Conservation (phyloP, 1,140 invertebrate species). For the Ganaspis sp. region DNA sequence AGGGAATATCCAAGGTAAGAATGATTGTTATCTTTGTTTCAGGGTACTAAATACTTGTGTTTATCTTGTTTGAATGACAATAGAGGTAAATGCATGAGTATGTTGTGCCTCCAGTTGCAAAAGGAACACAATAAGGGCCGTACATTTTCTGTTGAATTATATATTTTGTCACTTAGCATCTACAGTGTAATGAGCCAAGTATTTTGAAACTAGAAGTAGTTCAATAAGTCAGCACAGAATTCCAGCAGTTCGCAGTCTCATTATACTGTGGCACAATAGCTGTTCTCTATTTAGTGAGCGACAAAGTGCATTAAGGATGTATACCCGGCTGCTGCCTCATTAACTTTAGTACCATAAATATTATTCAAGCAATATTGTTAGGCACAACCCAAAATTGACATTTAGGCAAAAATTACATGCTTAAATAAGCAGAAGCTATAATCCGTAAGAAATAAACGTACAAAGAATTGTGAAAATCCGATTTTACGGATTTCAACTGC, state of each 20-base stretch:
- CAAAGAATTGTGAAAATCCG: too few species aligned
- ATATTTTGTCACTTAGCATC: slow-evolving; percentile 42
- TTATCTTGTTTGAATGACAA: neutral
- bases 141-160: slow-evolving; percentile 41
- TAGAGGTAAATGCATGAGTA: neutral
- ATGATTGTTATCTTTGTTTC: neutral
- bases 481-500: too few species aligned
- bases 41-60: neutral
- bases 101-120: slow-evolving; percentile 32
- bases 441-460: too few species aligned
- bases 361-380: neutral
- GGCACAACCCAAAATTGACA: neutral
- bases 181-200: slow-evolving; percentile 24
- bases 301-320: too few species aligned
- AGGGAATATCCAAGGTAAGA: too few species aligned
- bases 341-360: neutral
- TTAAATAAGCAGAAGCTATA: too few species aligned
- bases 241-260: slow-evolving; percentile 37
- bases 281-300: too few species aligned
- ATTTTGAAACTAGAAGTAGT: slow-evolving; percentile 37
- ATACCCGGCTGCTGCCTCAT: slow-evolving; percentile 25
- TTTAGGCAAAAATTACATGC: too few species aligned
- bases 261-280: slow-evolving; percentile 26
- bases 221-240: slow-evolving; percentile 49
- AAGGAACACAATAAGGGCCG: slow-evolving; percentile 21